These are phyloP conservation scores for Heteromormyrus szaboi DNA, from an alignment of 2,797 vertebrate genomes.

Conservation along the genomic window DNA sequence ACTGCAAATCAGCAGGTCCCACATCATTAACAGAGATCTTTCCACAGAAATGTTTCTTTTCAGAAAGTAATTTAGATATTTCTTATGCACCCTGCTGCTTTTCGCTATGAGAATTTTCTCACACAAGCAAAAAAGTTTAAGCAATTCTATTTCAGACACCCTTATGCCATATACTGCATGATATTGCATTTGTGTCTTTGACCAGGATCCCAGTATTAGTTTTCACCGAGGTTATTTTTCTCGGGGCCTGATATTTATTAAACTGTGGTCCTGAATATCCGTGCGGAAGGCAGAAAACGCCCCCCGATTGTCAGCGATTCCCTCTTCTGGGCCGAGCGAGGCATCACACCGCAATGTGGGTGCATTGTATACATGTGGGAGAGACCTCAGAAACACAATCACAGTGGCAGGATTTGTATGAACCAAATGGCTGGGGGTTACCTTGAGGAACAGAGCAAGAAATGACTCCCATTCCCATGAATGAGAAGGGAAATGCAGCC, in stretches of 20 bases:
- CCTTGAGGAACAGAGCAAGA: not conserved
- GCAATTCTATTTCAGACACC: not conserved
- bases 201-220: not conserved
- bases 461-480: not conserved
- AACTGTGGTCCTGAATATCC: not conserved
- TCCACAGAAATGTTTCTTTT: not conserved
- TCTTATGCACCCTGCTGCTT: not conserved
- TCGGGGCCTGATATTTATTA: not conserved
- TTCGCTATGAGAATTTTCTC: not conserved
- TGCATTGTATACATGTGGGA: not conserved
- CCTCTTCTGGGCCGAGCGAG: not conserved
- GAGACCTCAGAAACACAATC: not conserved
- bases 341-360: not conserved
- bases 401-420: not conserved
- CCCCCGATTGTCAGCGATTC: not conserved
- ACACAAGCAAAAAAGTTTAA: not conserved
- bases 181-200: not conserved
- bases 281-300: not conserved
- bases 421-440: not conserved
- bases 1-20: not conserved
- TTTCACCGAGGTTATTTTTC: not conserved
- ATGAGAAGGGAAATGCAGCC: not conserved
- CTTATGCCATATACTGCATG: not conserved
- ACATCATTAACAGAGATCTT: not conserved
- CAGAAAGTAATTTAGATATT: not conserved